phyloP scores from a whole-genome alignment of 1,140 invertebrate genomes.

The Archegozetes longisetosus region DNA sequence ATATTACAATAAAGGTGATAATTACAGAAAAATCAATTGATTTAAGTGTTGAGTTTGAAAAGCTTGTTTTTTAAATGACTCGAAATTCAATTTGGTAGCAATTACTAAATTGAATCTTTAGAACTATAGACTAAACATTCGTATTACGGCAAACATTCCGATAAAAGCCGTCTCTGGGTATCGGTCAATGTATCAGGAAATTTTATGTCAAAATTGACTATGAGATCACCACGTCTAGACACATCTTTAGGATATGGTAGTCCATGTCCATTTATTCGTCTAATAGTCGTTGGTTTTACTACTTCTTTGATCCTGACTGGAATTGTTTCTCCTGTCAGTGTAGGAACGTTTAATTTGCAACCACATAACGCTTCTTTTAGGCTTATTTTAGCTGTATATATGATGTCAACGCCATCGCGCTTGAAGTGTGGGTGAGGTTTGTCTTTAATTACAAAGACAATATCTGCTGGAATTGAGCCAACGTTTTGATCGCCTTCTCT shows the following conservation, averaged over 20 bases:
- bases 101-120: no score
- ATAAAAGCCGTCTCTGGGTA: constrained; percentile 71
- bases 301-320: constrained; percentile 62
- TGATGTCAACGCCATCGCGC: constrained; percentile 83
- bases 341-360: constrained; percentile 72
- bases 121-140: background rate
- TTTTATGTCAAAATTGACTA: constrained; percentile 90
- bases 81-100: no score
- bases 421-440: constrained; percentile 88
- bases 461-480: constrained; percentile 93
- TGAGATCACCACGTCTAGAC: constrained; percentile 71
- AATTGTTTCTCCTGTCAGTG: constrained; percentile 66
- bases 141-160: constrained; percentile 55
- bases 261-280: constrained; percentile 78
- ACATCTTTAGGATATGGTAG: constrained; percentile 89
- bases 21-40: no score
- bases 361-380: constrained; percentile 86
- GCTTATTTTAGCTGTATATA: constrained; percentile 74
- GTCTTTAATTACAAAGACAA: constrained; percentile 96
- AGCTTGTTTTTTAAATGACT: no score
- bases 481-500: constrained; percentile 92
- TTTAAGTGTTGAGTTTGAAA: no score
- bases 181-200: constrained; percentile 75
- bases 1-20: no score
- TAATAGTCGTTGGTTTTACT: constrained; percentile 77